Evolutionary conservation across 2,113 vertebrate species (phyloP), one percentile per base, ranked within the genome.

Genomic region (Urocitellus parryii): DNA sequence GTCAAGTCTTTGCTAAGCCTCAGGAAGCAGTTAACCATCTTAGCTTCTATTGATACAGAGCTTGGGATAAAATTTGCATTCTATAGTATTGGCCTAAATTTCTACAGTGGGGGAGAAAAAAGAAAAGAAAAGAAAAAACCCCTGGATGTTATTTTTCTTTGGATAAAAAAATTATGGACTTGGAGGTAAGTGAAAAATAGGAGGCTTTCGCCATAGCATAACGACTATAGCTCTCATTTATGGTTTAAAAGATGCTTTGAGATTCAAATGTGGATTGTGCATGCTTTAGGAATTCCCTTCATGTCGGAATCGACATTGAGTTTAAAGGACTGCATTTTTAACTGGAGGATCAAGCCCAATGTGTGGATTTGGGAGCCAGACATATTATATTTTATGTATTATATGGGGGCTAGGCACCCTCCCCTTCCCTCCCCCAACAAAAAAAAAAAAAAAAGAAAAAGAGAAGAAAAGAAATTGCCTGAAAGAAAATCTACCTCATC

Each of bases 401-500:
- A 63, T 63, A 11, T 25, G 61, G 61, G 61, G 22, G 61, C 61
- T 63, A 25, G 61, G 25, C 9, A 63, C 2, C 10, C 24, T 10
- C 9, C 61, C 24, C 61, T 9, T 6, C 1, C 45, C 45, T 45
- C 45, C 45, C 45, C 45, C 45, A 1, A 45, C 45, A 45, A 45
- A 45, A 45, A 45, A 42, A 45, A 45, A 45, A 42, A 8, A 45
- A 45, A 45, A 56, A 58, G 85, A 77, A 34, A 58, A 72, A 95
- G 87, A 92, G 88, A 22, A 18, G 34, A 29, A 61, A 24, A 87
- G 29, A 68, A 94, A 92, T 88, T 88, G 88, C 86, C 93, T 97
- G 79, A 90, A 97, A 98, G 73, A 83, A 96, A 98, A 97, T 97
- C 95, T 97, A 95, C 77, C 81, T 98, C 91, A 97, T 96, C 80